Evolutionary conservation across 2,113 vertebrate species (phyloP).

Genomic region (Marmota flaviventris): DNA sequence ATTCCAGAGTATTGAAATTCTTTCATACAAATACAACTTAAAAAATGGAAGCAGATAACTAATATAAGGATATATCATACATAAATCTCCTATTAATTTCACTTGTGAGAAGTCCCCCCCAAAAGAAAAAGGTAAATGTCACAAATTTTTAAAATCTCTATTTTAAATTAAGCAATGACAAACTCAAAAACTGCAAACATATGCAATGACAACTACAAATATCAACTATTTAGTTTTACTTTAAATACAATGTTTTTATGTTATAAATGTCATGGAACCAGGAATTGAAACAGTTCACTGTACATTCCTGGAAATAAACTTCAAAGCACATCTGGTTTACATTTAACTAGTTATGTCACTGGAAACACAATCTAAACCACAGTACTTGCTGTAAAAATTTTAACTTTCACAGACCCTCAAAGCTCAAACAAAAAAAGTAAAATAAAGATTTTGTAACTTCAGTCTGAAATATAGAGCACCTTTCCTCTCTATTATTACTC

Average conservation of each 20-base stretch:
- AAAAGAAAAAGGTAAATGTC: neutral
- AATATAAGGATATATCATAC: constrained; percentile 14
- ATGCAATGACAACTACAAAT: constrained; percentile 42
- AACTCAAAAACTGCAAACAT: constrained; percentile 66
- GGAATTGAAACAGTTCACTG: constrained; percentile 83
- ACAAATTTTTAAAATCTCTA: neutral
- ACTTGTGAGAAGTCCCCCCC: neutral
- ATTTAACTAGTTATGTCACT: constrained; percentile 87
- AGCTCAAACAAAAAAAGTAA: constrained; percentile 71
- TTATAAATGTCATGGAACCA: constrained; percentile 81
- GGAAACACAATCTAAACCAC: constrained; percentile 86
- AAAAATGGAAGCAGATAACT: constrained; percentile 31
- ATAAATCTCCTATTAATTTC: constrained; percentile 52
- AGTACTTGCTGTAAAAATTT: constrained; percentile 83
- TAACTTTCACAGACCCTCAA: constrained; percentile 80
- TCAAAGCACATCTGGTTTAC: constrained; percentile 90
- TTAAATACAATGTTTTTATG: constrained; percentile 75
- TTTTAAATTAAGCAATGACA: constrained; percentile 67
- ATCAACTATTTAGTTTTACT: constrained; percentile 60
- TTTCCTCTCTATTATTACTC: constrained; percentile 22
- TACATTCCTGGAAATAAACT: constrained; percentile 87
- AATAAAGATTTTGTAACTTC: constrained; percentile 70
- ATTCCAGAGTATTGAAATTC: constrained; percentile 21
- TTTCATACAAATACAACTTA: constrained; percentile 8
- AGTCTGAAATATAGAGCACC: constrained; percentile 62